Base-by-base conservation (phyloP, 2,113 vertebrate genomes). In the Tricholaema leucomelas region DNA sequence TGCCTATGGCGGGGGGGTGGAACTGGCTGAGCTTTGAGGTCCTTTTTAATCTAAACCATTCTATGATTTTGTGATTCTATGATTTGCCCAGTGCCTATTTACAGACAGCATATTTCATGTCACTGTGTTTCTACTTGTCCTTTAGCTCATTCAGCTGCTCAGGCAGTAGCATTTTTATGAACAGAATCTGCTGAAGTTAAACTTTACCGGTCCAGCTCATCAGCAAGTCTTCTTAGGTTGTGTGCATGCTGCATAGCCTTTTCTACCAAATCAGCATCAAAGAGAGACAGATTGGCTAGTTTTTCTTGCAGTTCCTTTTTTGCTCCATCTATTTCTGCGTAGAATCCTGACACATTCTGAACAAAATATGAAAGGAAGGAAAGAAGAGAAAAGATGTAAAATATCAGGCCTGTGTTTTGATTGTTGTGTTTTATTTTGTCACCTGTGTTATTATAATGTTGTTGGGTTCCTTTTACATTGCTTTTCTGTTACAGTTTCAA, bases 311-410 rank as follows among this genome's bases (percentile, higher is more conserved):
- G 90, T 74, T 97, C 97, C 50, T 93, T 97, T 88, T 96, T 96
- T 6, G 98, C 99, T 48, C 99, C 99, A 74, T 99, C 99, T 86
- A 99, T 98, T 84, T 98, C 98, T 50, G 99, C 99, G 15, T 98
- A 98, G 96, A 98, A 98, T n/a, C 98, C 94, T 4, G 97, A 98
- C 55, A 97, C 97, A 12, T 98, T 99, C 99, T 99, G 92, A 90
- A 96, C 30, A 86, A 91, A 96, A 95, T 28, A 81, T 4, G 23
- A 33, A 63, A 87, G 44, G 48, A 82, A 89, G 69, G 17, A 66
- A 91, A 75, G 23, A 87, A 72, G 30, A 48, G 33, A 30, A 85
- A 78, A 75, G 48, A 9, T 59, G 10, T 17, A 72, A 87, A 74
- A 73, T 91, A 67, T 28, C 30, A 36, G 64, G 13, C 9, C 27